These are phyloP conservation scores for Lacerta viridis DNA, from an alignment of 2,797 vertebrate species.

Conservation along the genomic window DNA sequence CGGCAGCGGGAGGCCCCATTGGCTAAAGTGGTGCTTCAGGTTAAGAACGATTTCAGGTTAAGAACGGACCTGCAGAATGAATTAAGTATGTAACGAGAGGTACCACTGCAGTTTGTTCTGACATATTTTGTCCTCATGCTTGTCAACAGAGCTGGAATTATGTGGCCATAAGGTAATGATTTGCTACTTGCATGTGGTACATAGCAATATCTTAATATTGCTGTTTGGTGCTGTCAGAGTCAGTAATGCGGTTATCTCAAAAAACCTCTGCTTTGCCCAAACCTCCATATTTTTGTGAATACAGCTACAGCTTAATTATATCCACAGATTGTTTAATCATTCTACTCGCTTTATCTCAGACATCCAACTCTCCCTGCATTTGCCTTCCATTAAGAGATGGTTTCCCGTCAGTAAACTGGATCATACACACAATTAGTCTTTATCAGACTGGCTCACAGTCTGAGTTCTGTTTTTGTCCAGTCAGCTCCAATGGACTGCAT, in stretches of 20 bases:
- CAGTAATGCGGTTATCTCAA: neutral
- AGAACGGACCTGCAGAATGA: too few species aligned
- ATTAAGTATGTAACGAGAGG: too few species aligned
- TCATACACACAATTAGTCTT: neutral
- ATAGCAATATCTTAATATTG: neutral
- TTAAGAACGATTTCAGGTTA: too few species aligned
- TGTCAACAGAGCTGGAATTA: neutral
- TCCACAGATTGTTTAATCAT: neutral
- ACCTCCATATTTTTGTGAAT: neutral
- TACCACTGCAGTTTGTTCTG: neutral
- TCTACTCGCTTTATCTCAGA: neutral
- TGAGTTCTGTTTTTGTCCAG: neutral
- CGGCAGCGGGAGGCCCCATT: too few species aligned
- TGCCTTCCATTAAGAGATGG: neutral
- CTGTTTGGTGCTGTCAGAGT: neutral
- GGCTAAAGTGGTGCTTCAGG: too few species aligned
- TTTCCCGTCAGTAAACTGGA: neutral
- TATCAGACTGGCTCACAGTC: conserved; percentile 12
- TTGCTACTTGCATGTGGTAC: neutral
- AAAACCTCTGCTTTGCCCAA: neutral
- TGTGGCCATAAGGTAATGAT: neutral
- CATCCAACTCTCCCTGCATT: neutral
- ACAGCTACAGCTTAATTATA: neutral
- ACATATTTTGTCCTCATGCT: neutral
- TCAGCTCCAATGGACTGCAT: too few species aligned